phyloP scores from a whole-genome alignment of 2,113 vertebrate species.

The Prinia subflava region DNA sequence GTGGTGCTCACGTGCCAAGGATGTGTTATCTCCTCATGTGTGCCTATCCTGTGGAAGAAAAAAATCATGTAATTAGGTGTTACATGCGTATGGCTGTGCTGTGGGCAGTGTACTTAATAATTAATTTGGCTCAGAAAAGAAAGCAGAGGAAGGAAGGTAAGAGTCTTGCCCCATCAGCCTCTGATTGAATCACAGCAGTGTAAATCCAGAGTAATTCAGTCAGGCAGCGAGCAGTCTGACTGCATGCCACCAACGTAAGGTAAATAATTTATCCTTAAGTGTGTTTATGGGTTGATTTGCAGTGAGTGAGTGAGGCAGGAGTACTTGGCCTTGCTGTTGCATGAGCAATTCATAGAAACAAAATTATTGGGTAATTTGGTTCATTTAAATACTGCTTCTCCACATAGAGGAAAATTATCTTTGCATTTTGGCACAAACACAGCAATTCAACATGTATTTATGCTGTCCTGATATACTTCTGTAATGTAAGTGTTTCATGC shows the following conservation, averaged over 20 bases:
- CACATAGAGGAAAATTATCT: conserved; percentile 16
- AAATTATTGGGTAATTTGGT: conserved; percentile 46
- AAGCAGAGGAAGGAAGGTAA: conserved; percentile 3
- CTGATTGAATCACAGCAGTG: conserved; percentile 23
- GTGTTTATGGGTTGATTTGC: conserved; percentile 29
- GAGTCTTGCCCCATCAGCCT: background rate
- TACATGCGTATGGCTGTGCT: background rate
- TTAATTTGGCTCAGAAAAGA: conserved; percentile 21
- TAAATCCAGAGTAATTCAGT: conserved; percentile 24
- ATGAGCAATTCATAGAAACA: conserved; percentile 36
- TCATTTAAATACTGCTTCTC: conserved; percentile 39
- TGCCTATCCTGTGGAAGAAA: background rate
- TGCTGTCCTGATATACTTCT: background rate
- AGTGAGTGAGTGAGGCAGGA: conserved; percentile 19
- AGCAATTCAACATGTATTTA: conserved; percentile 26
- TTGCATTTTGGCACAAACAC: conserved; percentile 6
- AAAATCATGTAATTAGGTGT: background rate
- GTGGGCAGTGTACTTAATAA: background rate
- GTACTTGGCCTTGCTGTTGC: conserved; percentile 28
- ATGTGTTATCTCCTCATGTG: background rate
- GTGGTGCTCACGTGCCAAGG: background rate
- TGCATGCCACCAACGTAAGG: background rate
- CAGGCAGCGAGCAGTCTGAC: background rate
- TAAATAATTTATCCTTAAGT: conserved; percentile 49
- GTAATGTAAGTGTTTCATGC: background rate